phyloP scores from a whole-genome alignment of 30 jellyfish, hydroid and myxozoan genomes.

The Clytia hemisphaerica region DNA sequence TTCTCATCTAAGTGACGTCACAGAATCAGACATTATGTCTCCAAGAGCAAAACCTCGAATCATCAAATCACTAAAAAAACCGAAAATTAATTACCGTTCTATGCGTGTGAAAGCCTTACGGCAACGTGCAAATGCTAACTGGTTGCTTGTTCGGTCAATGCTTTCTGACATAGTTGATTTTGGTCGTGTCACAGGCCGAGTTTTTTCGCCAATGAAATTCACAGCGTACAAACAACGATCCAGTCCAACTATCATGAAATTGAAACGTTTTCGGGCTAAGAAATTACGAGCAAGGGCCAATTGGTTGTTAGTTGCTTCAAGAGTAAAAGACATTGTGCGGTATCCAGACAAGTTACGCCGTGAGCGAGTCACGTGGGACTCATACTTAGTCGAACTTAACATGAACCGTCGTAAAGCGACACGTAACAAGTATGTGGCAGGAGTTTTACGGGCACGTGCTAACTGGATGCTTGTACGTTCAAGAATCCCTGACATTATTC shows the following conservation, averaged over 20 bases:
- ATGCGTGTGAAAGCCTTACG: not conserved
- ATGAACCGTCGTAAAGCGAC: constrained; percentile 13
- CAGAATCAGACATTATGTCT: too few relatives aligned
- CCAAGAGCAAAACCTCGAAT: too few relatives aligned
- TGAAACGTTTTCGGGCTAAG: constrained; percentile 23
- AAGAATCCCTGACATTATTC: constrained; percentile 4
- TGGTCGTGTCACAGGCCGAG: constrained; percentile 20
- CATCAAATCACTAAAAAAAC: too few relatives aligned
- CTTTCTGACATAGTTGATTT: constrained; percentile 26
- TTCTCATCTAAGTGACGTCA: not conserved
- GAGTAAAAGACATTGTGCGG: not conserved
- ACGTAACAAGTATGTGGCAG: constrained; percentile 14
- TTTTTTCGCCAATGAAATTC: not conserved
- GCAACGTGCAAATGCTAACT: constrained; percentile 32
- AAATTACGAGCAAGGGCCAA: constrained; percentile 35
- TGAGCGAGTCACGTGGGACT: too few relatives aligned
- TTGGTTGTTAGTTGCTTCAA: constrained; percentile 22
- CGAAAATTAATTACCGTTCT: too few relatives aligned
- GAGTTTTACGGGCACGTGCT: constrained; percentile 22
- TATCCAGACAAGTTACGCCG: too few relatives aligned
- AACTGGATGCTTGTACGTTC: constrained; percentile 29
- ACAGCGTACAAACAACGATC: not conserved
- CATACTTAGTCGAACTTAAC: not conserved
- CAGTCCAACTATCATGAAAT: constrained; percentile 10
- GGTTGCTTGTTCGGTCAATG: constrained; percentile 26